Conservation (phyloP, 2,113 vertebrate genomes). For the Nesoenas mayeri region DNA sequence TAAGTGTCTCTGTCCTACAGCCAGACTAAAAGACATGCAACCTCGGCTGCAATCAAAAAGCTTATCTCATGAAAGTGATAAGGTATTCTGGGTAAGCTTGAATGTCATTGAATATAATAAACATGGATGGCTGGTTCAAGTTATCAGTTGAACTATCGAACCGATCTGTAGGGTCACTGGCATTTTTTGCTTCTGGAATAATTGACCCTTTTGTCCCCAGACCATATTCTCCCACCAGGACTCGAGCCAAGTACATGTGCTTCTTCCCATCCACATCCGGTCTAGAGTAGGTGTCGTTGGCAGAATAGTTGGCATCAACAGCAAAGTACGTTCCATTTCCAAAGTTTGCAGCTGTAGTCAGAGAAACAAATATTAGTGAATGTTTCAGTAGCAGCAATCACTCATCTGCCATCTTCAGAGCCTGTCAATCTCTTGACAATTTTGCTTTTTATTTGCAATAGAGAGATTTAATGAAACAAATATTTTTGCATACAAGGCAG, state of each 20-base stretch:
- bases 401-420: not conserved
- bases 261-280: conserved; percentile 43
- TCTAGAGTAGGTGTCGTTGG: conserved; percentile 44
- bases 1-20: not conserved
- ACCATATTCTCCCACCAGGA: conserved; percentile 81
- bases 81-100: conserved; percentile 87
- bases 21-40: not conserved
- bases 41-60: not conserved
- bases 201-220: conserved; percentile 12
- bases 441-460: not conserved
- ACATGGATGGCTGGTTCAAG: conserved; percentile 31
- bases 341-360: conserved; percentile 54
- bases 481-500: not conserved
- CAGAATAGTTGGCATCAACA: conserved; percentile 74
- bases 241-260: conserved; percentile 80
- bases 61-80: conserved; percentile 75
- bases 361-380: not conserved
- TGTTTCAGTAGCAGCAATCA: not conserved
- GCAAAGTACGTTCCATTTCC: conserved; percentile 86
- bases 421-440: not conserved
- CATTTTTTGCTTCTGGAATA: conserved; percentile 62
- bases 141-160: conserved; percentile 80
- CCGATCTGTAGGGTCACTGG: conserved; percentile 49
- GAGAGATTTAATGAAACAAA: not conserved
- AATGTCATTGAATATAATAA: conserved; percentile 80